A percentile compares a stretch with the other conserved stretches of the same genome.
These are phyloP conservation scores for Tetraneura akinire DNA, from an alignment of 1,140 invertebrate genomes.

Conservation along the genomic window DNA sequence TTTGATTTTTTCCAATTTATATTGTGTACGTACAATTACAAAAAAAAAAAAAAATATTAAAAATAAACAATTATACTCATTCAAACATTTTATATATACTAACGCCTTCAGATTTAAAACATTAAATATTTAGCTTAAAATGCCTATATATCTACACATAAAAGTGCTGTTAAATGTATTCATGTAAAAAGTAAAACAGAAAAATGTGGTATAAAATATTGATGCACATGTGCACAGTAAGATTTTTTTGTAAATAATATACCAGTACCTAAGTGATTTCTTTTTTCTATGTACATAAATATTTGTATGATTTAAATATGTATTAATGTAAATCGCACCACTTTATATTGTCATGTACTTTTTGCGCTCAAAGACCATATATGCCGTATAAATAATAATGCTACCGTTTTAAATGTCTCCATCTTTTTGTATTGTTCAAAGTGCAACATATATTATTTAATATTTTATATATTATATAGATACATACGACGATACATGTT, in stretches of 20 bases:
- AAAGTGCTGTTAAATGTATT: background rate
- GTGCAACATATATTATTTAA: background rate
- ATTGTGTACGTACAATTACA: too few species aligned
- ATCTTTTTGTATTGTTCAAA: constrained; percentile 23
- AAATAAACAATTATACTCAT: background rate
- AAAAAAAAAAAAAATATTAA: background rate
- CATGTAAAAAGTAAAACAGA: background rate
- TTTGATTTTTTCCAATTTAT: background rate
- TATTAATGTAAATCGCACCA: constrained; percentile 39
- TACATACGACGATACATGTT: background rate
- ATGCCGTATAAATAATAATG: background rate
- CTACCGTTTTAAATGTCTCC: background rate
- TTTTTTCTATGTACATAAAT: constrained; percentile 32
- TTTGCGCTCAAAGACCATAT: constrained; percentile 3
- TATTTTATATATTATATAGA: background rate
- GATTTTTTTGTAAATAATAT: constrained; percentile 38
- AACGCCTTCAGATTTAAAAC: background rate
- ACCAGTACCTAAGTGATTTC: constrained; percentile 22
- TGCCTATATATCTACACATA: too few species aligned
- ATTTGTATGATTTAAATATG: constrained; percentile 32
- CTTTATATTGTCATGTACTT: constrained; percentile 39
- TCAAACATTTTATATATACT: background rate
- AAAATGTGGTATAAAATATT: background rate
- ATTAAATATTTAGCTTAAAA: background rate
- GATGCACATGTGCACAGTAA: background rate